Evolutionary conservation across 2,797 vertebrate genomes (phyloP).

Genomic region (Ctenopoma kingsleyae): DNA sequence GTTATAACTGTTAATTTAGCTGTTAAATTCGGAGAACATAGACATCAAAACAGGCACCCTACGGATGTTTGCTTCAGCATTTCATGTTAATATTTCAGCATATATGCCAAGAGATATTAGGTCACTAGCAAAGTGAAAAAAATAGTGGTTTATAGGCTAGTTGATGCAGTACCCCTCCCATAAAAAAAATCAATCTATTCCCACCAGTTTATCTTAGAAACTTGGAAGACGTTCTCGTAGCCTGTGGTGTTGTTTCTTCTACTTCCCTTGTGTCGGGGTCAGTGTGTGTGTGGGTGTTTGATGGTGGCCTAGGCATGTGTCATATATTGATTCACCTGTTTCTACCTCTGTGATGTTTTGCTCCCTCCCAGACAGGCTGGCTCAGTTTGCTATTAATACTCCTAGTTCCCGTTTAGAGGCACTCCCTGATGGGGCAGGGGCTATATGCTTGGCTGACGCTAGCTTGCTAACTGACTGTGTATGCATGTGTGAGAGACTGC

Average conservation of each 20-base stretch:
- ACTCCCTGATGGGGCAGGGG: slow-evolving; percentile 74
- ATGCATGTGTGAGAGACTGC: slow-evolving; percentile 26
- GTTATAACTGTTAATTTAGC: slow-evolving; percentile 1
- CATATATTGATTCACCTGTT: slow-evolving; percentile 80
- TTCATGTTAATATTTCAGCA: slow-evolving; percentile 52
- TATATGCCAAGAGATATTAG: slow-evolving; percentile 37
- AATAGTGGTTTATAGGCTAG: background rate
- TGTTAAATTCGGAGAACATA: slow-evolving; percentile 32
- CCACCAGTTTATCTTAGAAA: slow-evolving; percentile 3
- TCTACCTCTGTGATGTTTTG: slow-evolving; percentile 69
- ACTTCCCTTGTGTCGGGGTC: slow-evolving; percentile 16
- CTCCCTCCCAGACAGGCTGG: slow-evolving; percentile 64
- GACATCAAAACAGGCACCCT: slow-evolving; percentile 38
- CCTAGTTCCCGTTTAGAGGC: slow-evolving; percentile 70
- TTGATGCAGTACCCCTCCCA: background rate
- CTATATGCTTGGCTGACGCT: slow-evolving; percentile 71
- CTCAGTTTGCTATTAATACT: slow-evolving; percentile 81
- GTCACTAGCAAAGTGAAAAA: slow-evolving; percentile 23
- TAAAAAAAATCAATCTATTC: background rate
- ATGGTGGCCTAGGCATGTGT: slow-evolving; percentile 42
- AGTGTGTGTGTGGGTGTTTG: slow-evolving; percentile 29
- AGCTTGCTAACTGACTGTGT: slow-evolving; percentile 61
- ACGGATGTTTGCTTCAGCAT: slow-evolving; percentile 20
- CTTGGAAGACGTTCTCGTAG: background rate
- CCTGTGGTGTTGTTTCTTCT: background rate